Evolutionary conservation across 2,888 invertebrate species (phyloP).

Genomic region (Himalopsyche tibetana): DNA sequence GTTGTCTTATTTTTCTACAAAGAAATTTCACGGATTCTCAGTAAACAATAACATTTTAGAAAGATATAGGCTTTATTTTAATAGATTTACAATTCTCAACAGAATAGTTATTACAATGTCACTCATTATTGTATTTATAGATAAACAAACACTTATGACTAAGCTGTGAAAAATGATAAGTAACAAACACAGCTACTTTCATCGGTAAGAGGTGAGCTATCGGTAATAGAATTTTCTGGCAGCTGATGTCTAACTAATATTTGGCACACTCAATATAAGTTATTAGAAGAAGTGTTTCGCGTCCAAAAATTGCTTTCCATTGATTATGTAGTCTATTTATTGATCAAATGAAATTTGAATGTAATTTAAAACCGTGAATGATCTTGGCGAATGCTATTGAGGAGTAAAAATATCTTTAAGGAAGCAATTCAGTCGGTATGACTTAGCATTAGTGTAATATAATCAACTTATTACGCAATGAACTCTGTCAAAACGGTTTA

Average conservation of each 20-base stretch:
- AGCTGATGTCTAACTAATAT: not conserved
- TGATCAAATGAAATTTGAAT: not conserved
- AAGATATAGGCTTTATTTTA: not conserved
- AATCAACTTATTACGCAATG: too few relatives aligned
- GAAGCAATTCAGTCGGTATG: not conserved
- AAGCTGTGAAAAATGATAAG: not conserved
- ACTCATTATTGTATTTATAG: not conserved
- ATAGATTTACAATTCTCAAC: too few relatives aligned
- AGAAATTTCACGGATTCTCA: not conserved
- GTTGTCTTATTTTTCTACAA: too few relatives aligned
- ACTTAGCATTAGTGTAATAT: too few relatives aligned
- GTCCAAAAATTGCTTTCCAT: not conserved
- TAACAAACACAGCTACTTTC: not conserved
- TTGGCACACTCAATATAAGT: slow-evolving; percentile 8
- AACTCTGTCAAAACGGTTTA: too few relatives aligned
- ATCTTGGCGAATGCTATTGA: not conserved
- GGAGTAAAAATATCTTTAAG: not conserved
- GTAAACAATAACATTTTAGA: not conserved
- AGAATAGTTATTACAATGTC: too few relatives aligned
- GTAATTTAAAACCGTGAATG: slow-evolving; percentile 38
- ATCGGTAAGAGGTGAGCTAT: not conserved
- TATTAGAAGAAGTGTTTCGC: not conserved
- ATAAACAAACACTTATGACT: slow-evolving; percentile 5
- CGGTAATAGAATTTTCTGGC: slow-evolving; percentile 20
- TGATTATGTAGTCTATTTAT: slow-evolving; percentile 5